phyloP scores from a whole-genome alignment of 1,140 invertebrate species.

The Euwallacea similis region DNA sequence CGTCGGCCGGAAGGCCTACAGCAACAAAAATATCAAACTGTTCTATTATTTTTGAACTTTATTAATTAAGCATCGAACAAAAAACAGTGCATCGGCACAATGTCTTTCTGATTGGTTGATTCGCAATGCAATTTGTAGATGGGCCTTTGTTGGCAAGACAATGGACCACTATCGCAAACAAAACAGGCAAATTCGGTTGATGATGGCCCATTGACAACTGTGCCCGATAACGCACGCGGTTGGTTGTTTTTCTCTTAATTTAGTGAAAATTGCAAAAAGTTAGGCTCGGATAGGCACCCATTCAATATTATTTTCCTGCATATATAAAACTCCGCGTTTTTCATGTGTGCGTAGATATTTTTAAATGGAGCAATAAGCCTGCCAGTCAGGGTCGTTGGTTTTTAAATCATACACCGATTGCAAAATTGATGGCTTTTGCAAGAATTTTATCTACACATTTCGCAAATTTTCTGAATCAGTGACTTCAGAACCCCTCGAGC shows the following conservation, averaged over 20 bases:
- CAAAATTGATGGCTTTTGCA: slow-evolving; percentile 13
- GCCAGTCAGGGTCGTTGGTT: neutral
- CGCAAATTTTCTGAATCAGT: slow-evolving; percentile 25
- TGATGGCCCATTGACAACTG: slow-evolving; percentile 34
- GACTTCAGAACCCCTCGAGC: slow-evolving; percentile 19
- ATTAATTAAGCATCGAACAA: slow-evolving; percentile 48
- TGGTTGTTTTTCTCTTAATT: slow-evolving; percentile 35
- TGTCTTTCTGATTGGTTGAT: slow-evolving; percentile 55
- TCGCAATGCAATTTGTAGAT: slow-evolving; percentile 56
- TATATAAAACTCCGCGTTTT: no score
- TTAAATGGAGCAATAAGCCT: no score
- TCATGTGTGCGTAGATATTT: no score
- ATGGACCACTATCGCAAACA: slow-evolving; percentile 50
- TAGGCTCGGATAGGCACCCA: slow-evolving; percentile 15
- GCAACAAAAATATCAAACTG: slow-evolving; percentile 45
- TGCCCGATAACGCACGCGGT: slow-evolving; percentile 13
- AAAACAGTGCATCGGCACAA: slow-evolving; percentile 50
- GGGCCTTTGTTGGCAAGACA: slow-evolving; percentile 48
- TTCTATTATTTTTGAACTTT: slow-evolving; percentile 47
- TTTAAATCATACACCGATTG: slow-evolving; percentile 1
- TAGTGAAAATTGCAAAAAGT: slow-evolving; percentile 38
- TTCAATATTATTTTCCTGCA: slow-evolving; percentile 19
- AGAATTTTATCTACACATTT: slow-evolving; percentile 14
- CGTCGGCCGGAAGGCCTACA: slow-evolving; percentile 29
- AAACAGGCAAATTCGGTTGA: slow-evolving; percentile 47